Base-by-base conservation (phyloP, 1,140 invertebrate species). In the Phenacoccus solenopsis region DNA sequence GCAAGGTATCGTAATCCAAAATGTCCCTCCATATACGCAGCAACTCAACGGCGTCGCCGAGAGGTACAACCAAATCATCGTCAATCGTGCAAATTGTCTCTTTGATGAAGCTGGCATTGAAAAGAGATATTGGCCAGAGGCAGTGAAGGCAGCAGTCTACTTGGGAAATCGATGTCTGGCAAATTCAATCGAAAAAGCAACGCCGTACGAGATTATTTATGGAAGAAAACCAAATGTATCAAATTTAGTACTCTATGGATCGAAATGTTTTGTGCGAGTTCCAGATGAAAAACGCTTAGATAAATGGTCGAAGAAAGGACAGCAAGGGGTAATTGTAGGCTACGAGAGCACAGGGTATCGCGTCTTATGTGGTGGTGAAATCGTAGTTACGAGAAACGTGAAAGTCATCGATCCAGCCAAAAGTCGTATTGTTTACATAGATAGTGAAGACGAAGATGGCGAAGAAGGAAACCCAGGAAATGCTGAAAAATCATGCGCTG, bases 191-290 rank as follows among this genome's bases (percentile, higher is more conserved):
- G 57, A 69, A 32, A 7, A 27, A 1, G 49, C 38, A 25, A 69
- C 68, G 1, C 68, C 68, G 4, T 69, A 21, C 24, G 68, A 69
- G 24, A 21, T 69, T 21, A 22, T 69, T n/a, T 49, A n/a, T 49
- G n/a, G 30, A 20, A 69, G 24, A 22, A 38, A 49, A 25, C 68
- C 68, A 25, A 49, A 49, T 69, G 32, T 69, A 49, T 22, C 16
- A 5, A 25, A 69, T 24, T n/a, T 69, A 4, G n/a, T n/a, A 22
- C 20, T 49, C 13, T 74, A 74, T 69, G 73, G 75, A 12, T 74
- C 73, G 69, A 72, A 25, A 72, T 72, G 73, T 3, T 75, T 72
- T 71, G 72, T 73, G 0, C 64, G 72, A 68, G 25, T 73, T 20
- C 74, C 73, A 22, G 73, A 74, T 67, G 57, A 72, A 38, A 59